Base-by-base conservation (phyloP, 2,113 vertebrate species). In the Hydropotes inermis region DNA sequence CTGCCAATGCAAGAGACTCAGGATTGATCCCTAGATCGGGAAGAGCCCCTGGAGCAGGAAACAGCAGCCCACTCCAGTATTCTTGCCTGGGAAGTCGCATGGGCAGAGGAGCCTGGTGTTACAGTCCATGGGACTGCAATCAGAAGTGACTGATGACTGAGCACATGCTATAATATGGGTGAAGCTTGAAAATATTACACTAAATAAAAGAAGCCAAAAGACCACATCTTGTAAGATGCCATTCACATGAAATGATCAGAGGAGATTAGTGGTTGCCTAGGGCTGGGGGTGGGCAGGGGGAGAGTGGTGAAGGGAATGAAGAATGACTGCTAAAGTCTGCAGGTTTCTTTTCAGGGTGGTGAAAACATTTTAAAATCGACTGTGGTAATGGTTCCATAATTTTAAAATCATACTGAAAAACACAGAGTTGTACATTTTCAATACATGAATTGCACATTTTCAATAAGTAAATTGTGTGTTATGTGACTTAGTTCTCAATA, bases 221-320 rank as follows among this genome's bases (percentile, higher is more conserved):
- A 12, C 8, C 28, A 45, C 47, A 58, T 27, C 30, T n/a, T 47
- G 0, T 13, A 28, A 47, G 10, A 67, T 28, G 76, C n/a, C 43
- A 60, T 87, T 47, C 81, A 52, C 28, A 13, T 30, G 27, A 87
- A 87, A 61, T 54, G 6, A 57, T 43, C 36, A 67, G 33, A 78
- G 55, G 36, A 67, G 52, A 70, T 36, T 21, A 54, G 25, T 21
- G 30, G 33, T 50, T 95, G 54, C n/a, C 60, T 87, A 39, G 6
- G 43, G n/a, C 47, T 54, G 0, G 1, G 0, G 39, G 11, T 30
- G 6, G 30, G n/a, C 25, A 39, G 0, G 1, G 2, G n/a, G 11
- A 12, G 43, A 33, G 47, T 25, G 6, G 19, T 15, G 2, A 52
- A 30, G 61, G 58, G 79, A 52, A 78, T 25, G 12, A 88, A 36